Conservation (phyloP, 2,888 invertebrate species). For the Philopedon plagiatum region DNA sequence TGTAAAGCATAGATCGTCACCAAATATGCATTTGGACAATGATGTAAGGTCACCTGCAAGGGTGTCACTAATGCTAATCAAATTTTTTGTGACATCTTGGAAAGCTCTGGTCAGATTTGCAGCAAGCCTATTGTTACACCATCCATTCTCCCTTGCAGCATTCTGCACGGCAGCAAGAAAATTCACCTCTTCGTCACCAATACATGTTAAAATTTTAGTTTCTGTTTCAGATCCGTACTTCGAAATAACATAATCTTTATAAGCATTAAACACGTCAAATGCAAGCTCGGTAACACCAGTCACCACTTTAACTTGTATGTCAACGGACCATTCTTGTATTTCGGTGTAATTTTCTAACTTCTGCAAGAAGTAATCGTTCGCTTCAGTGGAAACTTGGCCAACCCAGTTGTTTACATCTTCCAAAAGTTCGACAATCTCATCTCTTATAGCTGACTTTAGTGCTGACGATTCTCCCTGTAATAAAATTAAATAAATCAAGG, state of each 20-base stretch:
- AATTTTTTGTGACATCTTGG: background rate
- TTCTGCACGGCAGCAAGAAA: background rate
- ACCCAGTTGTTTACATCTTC: background rate
- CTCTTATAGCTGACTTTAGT: background rate
- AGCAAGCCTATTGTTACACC: conserved; percentile 30
- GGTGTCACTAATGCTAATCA: background rate
- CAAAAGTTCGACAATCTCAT: background rate
- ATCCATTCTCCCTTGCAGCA: conserved; percentile 10
- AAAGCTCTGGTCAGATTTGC: conserved; percentile 14
- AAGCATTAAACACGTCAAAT: background rate
- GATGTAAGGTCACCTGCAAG: background rate
- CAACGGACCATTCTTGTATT: conserved; percentile 24
- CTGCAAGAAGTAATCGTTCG: background rate
- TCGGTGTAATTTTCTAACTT: conserved; percentile 3
- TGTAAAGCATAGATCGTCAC: conserved; percentile 1
- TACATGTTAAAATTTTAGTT: conserved; percentile 16
- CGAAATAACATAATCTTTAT: background rate
- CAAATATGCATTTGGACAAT: background rate
- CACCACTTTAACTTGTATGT: background rate
- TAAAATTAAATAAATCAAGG: background rate
- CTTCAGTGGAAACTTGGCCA: too few relatives aligned
- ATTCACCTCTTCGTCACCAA: background rate
- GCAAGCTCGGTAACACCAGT: background rate
- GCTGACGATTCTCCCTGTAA: background rate
- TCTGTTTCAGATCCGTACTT: background rate